Evolutionary conservation across 2,888 invertebrate genomes (phyloP).

Genomic region (Plemyria rubiginata): DNA sequence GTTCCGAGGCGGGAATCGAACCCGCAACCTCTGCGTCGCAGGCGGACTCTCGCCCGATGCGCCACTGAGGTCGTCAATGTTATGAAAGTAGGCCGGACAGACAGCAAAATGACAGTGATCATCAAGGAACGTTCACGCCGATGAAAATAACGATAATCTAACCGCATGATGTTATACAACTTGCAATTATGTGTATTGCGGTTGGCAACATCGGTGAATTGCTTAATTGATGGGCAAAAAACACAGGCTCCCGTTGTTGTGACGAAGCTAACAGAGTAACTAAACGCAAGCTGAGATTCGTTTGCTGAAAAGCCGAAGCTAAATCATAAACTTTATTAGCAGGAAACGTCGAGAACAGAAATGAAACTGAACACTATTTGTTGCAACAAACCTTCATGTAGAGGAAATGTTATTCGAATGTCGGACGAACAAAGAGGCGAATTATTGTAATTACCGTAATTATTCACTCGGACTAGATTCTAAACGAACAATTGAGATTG

Average conservation of each 20-base stretch:
- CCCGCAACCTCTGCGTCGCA: no score
- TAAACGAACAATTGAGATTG: constrained; percentile 56
- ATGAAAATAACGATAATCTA: constrained; percentile 59
- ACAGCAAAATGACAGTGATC: constrained; percentile 58
- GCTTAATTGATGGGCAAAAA: constrained; percentile 54
- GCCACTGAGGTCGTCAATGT: no score
- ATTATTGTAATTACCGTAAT: constrained; percentile 60
- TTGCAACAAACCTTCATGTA: constrained; percentile 31
- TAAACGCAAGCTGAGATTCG: constrained; percentile 35
- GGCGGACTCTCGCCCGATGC: no score
- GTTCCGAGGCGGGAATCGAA: no score
- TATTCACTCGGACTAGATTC: constrained; percentile 53
- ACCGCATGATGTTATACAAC: constrained; percentile 65
- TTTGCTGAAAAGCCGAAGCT: constrained; percentile 8
- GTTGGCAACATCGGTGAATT: constrained; percentile 57
- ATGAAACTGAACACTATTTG: constrained; percentile 8
- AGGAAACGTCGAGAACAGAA: constrained; percentile 51
- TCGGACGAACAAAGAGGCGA: constrained; percentile 61
- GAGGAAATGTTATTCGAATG: constrained; percentile 49
- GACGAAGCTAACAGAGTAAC: constrained; percentile 8
- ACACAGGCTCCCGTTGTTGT: constrained; percentile 2
- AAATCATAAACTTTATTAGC: constrained; percentile 34
- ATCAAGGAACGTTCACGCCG: constrained; percentile 54
- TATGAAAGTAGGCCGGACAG: constrained; percentile 50
- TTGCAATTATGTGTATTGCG: constrained; percentile 62